A percentile compares a stretch with the other conserved stretches of the same genome.
Conservation (phyloP, 2,888 invertebrate species). For the Melanophora roralis region DNA sequence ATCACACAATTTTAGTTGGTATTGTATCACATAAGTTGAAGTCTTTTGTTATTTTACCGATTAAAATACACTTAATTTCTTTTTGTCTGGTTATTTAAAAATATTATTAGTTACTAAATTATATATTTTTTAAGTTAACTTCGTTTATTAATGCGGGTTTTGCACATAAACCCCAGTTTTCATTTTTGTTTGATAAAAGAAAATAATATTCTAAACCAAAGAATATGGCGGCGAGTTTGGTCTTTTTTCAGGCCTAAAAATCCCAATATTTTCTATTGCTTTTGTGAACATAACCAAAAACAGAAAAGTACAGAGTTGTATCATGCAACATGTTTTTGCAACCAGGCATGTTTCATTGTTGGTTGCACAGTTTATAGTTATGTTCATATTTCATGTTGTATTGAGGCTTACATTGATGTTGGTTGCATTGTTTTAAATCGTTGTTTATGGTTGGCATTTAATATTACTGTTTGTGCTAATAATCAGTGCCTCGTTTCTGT, state of each 20-base stretch:
- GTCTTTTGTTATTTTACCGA: constrained; percentile 9
- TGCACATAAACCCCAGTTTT: constrained; percentile 25
- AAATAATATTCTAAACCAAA: constrained; percentile 64
- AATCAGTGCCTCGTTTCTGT: no score
- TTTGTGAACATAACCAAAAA: constrained; percentile 54
- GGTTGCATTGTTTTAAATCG: no score
- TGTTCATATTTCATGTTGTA: no score
- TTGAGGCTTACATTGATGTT: no score
- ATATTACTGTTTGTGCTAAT: no score
- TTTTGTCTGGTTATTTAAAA: not conserved
- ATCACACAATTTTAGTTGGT: constrained; percentile 36
- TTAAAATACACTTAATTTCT: not conserved
- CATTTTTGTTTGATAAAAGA: constrained; percentile 45
- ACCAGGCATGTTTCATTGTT: no score
- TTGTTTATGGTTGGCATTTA: no score
- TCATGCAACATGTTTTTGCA: no score
- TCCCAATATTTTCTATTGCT: constrained; percentile 60
- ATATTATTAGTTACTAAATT: constrained; percentile 33
- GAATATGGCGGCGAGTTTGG: constrained; percentile 67
- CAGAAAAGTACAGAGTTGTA: constrained; percentile 34
- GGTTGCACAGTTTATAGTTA: no score
- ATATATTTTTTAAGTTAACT: constrained; percentile 9
- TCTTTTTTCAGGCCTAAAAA: constrained; percentile 45
- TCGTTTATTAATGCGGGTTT: constrained; percentile 25
- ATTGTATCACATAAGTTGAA: constrained; percentile 28